These are phyloP conservation scores for Antechinus stuartii DNA, from an alignment of 2,113 vertebrate species.

Conservation along the genomic window DNA sequence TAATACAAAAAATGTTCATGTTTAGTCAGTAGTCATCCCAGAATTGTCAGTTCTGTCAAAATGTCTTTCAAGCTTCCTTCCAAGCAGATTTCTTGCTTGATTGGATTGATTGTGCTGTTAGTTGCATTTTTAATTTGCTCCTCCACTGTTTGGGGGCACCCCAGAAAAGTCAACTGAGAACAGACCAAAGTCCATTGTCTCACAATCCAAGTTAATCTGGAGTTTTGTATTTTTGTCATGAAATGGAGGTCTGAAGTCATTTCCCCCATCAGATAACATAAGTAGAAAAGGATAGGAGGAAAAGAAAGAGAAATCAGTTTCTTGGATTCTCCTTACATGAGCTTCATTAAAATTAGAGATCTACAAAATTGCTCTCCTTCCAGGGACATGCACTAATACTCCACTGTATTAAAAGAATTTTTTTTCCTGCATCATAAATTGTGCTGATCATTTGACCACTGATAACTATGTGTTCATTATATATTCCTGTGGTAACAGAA, in stretches of 20 bases:
- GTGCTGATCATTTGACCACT: background rate
- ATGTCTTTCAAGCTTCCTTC: slow-evolving; percentile 21
- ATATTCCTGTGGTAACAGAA: background rate
- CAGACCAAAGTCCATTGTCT: slow-evolving; percentile 17
- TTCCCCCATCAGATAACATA: slow-evolving; percentile 29
- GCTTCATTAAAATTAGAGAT: slow-evolving; percentile 15
- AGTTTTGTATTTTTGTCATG: background rate
- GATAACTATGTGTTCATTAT: too few species aligned
- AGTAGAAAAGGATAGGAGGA: slow-evolving; percentile 12
- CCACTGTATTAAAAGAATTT: background rate
- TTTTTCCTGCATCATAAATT: background rate
- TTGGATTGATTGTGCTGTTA: background rate
- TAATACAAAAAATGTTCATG: slow-evolving; percentile 72
- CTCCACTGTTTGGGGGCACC: slow-evolving; percentile 56
- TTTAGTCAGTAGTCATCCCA: slow-evolving; percentile 32
- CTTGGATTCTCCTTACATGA: slow-evolving; percentile 1
- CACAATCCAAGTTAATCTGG: background rate
- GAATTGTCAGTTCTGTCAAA: slow-evolving; percentile 15
- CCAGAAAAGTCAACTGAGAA: slow-evolving; percentile 57
- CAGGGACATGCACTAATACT: background rate
- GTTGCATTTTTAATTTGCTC: slow-evolving; percentile 43
- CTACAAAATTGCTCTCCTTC: background rate
- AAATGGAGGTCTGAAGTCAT: background rate
- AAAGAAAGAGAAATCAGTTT: slow-evolving; percentile 23
- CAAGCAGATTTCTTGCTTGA: background rate